Evolutionary conservation across 2,113 vertebrate genomes (phyloP), one percentile per base, ranked within the genome.

Genomic region (Ascaphus truei): DNA sequence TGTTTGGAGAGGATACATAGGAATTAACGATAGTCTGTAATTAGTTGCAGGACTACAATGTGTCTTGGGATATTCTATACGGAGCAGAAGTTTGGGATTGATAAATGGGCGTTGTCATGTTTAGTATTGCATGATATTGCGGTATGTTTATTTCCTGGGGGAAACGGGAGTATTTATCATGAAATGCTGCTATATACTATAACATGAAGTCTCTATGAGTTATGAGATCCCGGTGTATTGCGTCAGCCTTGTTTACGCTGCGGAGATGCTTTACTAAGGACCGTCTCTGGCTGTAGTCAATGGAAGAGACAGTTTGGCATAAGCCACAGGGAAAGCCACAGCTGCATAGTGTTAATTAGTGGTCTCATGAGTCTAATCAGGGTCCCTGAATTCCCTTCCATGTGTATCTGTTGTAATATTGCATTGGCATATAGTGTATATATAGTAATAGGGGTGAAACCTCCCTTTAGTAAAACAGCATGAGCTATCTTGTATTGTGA

Each of bases 191-290:
- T 33, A 29, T 10, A 47, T 62, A 53, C 25, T 30, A 16, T 53
- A 27, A 65, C 53, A 29, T 8, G 25, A n/a, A 30, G 31, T 51
- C 53, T 41, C 22, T 65, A 26, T 36, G 50, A 27, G 31, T 20
- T 55, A 25, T 55, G 22, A 34, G 33, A 6, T 51, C 51, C 41
- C 30, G 41, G 63, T 53, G 63, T 55, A 66, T 66, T 55, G 63
- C 51, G 51, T 51, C 63, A 66, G 36, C 30, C 33, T 66, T 66
- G 63, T 66, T 66, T 66, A 66, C 63, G 53, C 63, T 13, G 36
- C 53, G 31, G 51, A 66, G 43, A 52, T 43, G 18, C 30, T 66
- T 66, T 36, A 66, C 55, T 66, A 55, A 39, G 23, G 50, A 66
- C n/a, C 25, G 43, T n/a, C 7, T 25, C 33, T 39, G n/a, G 15